phyloP scores from a whole-genome alignment of 2,113 vertebrate genomes.

The Ia io region DNA sequence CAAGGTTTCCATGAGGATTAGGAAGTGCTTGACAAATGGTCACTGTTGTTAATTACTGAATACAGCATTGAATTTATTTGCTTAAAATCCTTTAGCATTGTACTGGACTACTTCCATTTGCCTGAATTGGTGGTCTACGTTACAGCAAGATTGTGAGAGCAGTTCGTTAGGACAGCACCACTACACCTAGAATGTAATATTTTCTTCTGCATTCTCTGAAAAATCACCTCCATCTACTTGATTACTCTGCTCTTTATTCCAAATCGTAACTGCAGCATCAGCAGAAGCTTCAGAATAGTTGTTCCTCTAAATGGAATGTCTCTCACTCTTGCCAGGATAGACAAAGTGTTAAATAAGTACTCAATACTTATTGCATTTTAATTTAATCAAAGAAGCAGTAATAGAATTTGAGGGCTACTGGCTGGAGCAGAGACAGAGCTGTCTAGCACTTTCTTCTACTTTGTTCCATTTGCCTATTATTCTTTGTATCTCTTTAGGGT shows the following conservation, averaged over 20 bases:
- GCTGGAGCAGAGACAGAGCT: not conserved
- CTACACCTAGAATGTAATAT: not conserved
- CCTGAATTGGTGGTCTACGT: not conserved
- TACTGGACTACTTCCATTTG: not conserved
- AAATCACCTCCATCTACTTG: conserved; percentile 51
- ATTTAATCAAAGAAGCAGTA: conserved; percentile 49
- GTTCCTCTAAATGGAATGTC: conserved; percentile 50
- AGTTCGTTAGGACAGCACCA: not conserved
- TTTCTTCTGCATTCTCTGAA: conserved; percentile 46
- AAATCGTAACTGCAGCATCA: conserved; percentile 43
- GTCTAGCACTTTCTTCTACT: not conserved
- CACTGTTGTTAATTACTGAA: not conserved
- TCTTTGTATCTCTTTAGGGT: not conserved
- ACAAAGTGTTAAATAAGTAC: conserved; percentile 59
- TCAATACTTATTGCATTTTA: conserved; percentile 48
- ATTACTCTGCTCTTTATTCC: conserved; percentile 60
- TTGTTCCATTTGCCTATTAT: not conserved
- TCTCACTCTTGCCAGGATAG: conserved; percentile 61
- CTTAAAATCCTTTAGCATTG: not conserved
- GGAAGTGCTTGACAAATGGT: not conserved
- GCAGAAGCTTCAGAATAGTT: conserved; percentile 36
- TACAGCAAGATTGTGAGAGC: not conserved
- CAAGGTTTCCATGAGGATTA: not conserved
- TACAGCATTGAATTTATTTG: not conserved
- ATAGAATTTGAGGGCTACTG: not conserved